These are phyloP conservation scores for Chloroceryle aenea DNA, from an alignment of 2,113 vertebrate genomes.

Conservation along the genomic window DNA sequence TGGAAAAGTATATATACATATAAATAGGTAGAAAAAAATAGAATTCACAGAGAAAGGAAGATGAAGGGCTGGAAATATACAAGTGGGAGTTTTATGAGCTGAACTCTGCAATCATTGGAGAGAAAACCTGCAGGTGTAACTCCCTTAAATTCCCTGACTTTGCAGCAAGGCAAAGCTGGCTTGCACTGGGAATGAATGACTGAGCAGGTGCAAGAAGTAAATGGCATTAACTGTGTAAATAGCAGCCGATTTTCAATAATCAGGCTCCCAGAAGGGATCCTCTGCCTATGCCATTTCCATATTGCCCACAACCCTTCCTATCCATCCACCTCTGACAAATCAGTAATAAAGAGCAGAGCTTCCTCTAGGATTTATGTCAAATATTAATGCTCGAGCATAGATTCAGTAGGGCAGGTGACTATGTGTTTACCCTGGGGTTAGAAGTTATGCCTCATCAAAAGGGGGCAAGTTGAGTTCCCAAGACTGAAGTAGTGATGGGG, in stretches of 20 bases:
- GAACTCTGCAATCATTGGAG: background rate
- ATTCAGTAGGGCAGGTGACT: background rate
- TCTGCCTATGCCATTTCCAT: constrained; percentile 18
- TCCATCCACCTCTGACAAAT: background rate
- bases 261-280: constrained; percentile 17
- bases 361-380: constrained; percentile 3
- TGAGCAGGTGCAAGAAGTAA: constrained; percentile 54
- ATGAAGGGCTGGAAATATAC: background rate
- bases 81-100: background rate
- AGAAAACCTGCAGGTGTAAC: constrained; percentile 18
- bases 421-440: background rate
- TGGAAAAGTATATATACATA: background rate
- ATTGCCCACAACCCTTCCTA: background rate
- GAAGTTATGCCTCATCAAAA: background rate
- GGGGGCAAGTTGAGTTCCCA: background rate
- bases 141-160: constrained; percentile 23
- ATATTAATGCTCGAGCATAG: background rate
- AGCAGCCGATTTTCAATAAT: constrained; percentile 62
- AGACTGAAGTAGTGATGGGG: background rate
- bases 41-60: background rate
- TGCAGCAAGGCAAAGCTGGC: constrained; percentile 18
- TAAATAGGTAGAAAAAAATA: background rate
- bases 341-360: background rate
- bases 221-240: constrained; percentile 61
- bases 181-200: constrained; percentile 37